phyloP scores from a whole-genome alignment of 1,140 invertebrate species.

The Drosophila subpulchrella region DNA sequence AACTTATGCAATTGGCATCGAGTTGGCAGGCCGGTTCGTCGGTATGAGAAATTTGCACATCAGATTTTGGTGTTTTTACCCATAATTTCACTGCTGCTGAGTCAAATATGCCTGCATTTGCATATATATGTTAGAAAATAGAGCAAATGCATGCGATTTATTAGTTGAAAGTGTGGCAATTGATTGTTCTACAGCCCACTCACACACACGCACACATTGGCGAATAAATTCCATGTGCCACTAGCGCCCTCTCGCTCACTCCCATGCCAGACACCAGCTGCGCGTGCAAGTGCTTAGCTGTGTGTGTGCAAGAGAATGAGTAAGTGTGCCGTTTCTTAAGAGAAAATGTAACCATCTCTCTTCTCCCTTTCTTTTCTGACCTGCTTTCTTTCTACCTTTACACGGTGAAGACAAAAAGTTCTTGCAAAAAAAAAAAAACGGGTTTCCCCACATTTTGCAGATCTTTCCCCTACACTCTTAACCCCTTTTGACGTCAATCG shows the following conservation, averaged over 20 bases:
- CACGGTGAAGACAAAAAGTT: constrained; percentile 11
- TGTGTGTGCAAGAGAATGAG: constrained; percentile 2
- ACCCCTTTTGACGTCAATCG: constrained; percentile 58
- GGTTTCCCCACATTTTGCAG: constrained; percentile 3
- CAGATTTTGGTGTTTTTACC: not conserved
- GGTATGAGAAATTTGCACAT: constrained; percentile 3
- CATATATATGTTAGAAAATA: not conserved
- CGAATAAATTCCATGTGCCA: constrained; percentile 67
- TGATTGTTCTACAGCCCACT: constrained; percentile 36
- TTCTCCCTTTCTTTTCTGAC: constrained; percentile 29
- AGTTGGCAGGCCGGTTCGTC: constrained; percentile 35
- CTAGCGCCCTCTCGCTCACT: constrained; percentile 55
- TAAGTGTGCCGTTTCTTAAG: constrained; percentile 8
- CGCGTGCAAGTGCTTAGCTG: constrained; percentile 39
- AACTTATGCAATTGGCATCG: constrained; percentile 48
- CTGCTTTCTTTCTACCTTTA: constrained; percentile 37
- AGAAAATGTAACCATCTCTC: constrained; percentile 28
- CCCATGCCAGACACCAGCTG: constrained; percentile 26
- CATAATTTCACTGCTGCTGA: not conserved
- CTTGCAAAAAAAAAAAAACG: constrained; percentile 7
- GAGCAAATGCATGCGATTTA: constrained; percentile 5
- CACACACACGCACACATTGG: constrained; percentile 15
- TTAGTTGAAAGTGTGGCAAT: constrained; percentile 53
- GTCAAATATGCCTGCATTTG: constrained; percentile 24
- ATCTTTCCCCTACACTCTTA: too few relatives aligned